These are phyloP conservation scores for Aurelia sp. DNA, from an alignment of 30 jellyfish, hydroid and myxozoan species.

Conservation along the genomic window DNA sequence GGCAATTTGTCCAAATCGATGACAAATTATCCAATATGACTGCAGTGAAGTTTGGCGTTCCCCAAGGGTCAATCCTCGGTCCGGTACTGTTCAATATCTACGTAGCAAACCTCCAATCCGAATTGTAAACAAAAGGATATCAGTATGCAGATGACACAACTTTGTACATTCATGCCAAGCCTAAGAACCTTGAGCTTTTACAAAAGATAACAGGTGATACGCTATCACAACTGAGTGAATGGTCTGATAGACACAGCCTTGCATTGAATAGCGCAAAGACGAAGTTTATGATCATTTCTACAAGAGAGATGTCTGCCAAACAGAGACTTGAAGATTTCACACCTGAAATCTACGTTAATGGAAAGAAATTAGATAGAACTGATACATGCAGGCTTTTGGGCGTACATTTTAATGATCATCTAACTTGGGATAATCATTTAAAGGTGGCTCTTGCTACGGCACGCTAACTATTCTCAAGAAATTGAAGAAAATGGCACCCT, in stretches of 20 bases:
- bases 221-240: conserved; percentile 46
- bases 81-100: conserved; percentile 39
- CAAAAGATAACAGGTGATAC: no score
- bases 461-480: neutral
- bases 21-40: conserved; percentile 29
- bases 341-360: no score
- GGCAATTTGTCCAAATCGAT: conserved; percentile 50
- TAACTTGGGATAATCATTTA: conserved; percentile 54
- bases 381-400: conserved; percentile 55
- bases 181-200: conserved; percentile 10
- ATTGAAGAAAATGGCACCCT: conserved; percentile 47
- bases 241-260: conserved; percentile 63
- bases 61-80: conserved; percentile 68
- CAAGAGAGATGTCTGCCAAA: no score
- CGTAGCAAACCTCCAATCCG: conserved; percentile 33
- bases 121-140: no score
- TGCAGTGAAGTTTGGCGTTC: conserved; percentile 44
- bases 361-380: no score
- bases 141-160: conserved; percentile 36
- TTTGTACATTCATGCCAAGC: conserved; percentile 45
- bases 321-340: no score
- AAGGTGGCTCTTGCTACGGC: conserved; percentile 66
- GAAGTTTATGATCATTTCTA: no score
- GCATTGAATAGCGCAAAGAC: conserved; percentile 59
- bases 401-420: conserved; percentile 52